Evolutionary conservation across 2,797 vertebrate genomes (phyloP).

Genomic region (Peromyscus nudipes): DNA sequence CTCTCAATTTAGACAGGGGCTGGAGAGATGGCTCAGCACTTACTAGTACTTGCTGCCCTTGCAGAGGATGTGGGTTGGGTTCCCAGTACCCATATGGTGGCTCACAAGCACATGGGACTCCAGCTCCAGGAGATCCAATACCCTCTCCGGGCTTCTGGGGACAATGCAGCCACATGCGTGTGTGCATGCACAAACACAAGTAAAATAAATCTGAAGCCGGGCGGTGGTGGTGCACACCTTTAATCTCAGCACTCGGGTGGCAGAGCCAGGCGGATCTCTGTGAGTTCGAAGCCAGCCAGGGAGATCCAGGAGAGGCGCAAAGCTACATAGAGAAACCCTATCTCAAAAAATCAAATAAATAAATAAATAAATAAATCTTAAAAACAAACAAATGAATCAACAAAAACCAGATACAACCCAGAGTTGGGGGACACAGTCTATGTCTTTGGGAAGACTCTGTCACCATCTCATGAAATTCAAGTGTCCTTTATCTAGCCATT

Average conservation of each 20-base stretch:
- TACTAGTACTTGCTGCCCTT: neutral
- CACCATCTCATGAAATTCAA: neutral
- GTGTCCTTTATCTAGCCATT: neutral
- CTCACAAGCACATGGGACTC: neutral
- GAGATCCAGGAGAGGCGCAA: too few species aligned
- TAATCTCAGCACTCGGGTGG: too few species aligned
- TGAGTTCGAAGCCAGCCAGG: too few species aligned
- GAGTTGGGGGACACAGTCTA: neutral
- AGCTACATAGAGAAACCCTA: too few species aligned
- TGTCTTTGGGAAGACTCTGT: neutral
- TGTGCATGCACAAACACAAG: neutral
- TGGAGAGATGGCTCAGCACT: neutral
- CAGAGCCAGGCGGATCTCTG: too few species aligned
- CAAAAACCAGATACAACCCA: neutral
- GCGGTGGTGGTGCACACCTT: too few species aligned
- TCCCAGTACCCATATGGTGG: neutral
- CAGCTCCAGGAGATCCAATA: neutral
- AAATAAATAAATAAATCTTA: too few species aligned
- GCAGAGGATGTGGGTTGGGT: neutral
- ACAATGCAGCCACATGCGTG: neutral
- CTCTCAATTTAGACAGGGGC: neutral
- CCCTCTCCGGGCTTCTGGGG: neutral
- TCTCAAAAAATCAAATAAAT: too few species aligned
- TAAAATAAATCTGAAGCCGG: neutral
- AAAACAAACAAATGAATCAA: neutral